Evolutionary conservation across 2,888 invertebrate genomes (phyloP).

Genomic region (Pollenia griseotomentosa): DNA sequence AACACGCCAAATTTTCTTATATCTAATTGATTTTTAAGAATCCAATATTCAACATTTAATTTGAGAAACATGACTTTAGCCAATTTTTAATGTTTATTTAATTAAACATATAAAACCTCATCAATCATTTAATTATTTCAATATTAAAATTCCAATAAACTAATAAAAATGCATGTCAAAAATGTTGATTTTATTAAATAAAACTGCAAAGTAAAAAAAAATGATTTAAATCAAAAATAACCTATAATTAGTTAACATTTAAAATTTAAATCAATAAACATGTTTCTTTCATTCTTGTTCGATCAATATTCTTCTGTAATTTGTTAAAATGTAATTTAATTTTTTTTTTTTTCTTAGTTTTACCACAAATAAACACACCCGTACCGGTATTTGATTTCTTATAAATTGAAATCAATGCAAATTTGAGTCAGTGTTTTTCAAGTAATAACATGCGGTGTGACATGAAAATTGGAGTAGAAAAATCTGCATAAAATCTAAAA

Average conservation of each 20-base stretch:
- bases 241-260: slow-evolving; percentile 54
- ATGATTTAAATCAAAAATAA: slow-evolving; percentile 48
- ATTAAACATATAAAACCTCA: slow-evolving; percentile 11
- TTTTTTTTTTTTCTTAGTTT: background rate
- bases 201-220: slow-evolving; percentile 8
- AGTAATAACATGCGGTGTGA: slow-evolving; percentile 24
- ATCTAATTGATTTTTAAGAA: slow-evolving; percentile 17
- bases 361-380: background rate
- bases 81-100: slow-evolving; percentile 34
- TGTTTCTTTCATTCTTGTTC: slow-evolving; percentile 44
- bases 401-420: slow-evolving; percentile 29
- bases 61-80: background rate
- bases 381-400: background rate
- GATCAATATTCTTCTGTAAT: slow-evolving; percentile 62
- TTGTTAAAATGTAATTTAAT: slow-evolving; percentile 23
- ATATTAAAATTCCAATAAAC: slow-evolving; percentile 29
- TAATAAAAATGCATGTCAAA: slow-evolving; percentile 39
- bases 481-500: slow-evolving; percentile 7
- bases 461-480: slow-evolving; percentile 9
- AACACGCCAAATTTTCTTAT: background rate
- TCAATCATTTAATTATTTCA: slow-evolving; percentile 24
- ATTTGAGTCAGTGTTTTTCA: slow-evolving; percentile 9
- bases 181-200: slow-evolving; percentile 21
- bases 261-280: slow-evolving; percentile 50
- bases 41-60: slow-evolving; percentile 17